phyloP scores from a whole-genome alignment of 2,113 vertebrate species.

The Silurus asotus region DNA sequence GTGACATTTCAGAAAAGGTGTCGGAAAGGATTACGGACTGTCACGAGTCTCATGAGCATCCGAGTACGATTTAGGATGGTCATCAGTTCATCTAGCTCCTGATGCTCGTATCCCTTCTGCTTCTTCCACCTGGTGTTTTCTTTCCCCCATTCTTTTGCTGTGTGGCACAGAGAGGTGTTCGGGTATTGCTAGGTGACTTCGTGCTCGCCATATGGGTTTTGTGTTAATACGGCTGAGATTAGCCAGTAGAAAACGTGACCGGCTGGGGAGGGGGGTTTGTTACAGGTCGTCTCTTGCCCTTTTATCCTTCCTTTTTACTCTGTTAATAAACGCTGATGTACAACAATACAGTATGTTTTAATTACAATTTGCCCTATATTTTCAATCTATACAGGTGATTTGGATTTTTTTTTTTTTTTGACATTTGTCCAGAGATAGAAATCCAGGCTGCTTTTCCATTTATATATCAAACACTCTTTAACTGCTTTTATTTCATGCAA shows the following conservation, averaged over 20 bases:
- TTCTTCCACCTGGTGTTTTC: slow-evolving; percentile 31
- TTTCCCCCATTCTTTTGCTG: neutral
- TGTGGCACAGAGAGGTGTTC: slow-evolving; percentile 15
- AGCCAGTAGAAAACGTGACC: slow-evolving; percentile 66
- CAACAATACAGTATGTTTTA: neutral
- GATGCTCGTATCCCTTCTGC: slow-evolving; percentile 31
- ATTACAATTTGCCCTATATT: neutral
- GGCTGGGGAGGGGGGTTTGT: neutral
- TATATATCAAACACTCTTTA: neutral
- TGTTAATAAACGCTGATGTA: neutral
- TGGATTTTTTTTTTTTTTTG: neutral
- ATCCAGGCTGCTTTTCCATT: neutral
- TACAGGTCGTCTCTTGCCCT: neutral
- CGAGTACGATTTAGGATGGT: neutral
- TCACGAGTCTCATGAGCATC: neutral
- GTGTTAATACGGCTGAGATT: slow-evolving; percentile 64
- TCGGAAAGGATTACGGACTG: slow-evolving; percentile 29
- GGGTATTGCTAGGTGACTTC: slow-evolving; percentile 11
- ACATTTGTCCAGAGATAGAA: neutral
- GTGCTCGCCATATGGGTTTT: slow-evolving; percentile 61
- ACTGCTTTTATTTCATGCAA: neutral
- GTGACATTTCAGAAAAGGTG: slow-evolving; percentile 1
- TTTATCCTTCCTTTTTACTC: neutral
- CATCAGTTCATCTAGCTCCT: slow-evolving; percentile 7
- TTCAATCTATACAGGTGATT: neutral